Conservation (phyloP, 2,113 vertebrate genomes). For the Spermophilus dauricus region DNA sequence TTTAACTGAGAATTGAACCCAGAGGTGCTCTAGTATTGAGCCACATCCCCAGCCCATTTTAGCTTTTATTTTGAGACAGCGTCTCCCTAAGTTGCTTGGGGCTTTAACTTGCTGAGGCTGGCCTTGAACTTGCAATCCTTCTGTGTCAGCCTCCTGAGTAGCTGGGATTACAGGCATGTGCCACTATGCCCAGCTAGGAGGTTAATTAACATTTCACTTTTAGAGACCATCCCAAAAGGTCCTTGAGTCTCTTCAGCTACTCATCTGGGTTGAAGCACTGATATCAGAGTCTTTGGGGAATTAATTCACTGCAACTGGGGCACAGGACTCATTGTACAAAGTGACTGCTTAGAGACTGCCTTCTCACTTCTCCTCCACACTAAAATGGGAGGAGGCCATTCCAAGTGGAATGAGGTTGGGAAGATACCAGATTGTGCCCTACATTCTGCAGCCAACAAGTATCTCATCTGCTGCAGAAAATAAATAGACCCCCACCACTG, state of each 20-base stretch:
- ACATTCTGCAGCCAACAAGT: background rate
- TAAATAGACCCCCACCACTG: background rate
- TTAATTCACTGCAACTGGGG: background rate
- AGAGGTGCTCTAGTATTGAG: too few species aligned
- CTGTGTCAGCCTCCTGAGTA: background rate
- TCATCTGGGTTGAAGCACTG: background rate
- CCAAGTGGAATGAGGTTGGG: background rate
- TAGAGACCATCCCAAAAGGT: background rate
- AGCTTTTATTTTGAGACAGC: background rate
- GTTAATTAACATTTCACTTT: background rate
- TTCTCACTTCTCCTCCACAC: background rate
- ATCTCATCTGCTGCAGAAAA: background rate
- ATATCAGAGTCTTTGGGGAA: background rate
- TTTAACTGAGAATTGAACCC: too few species aligned
- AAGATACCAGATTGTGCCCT: background rate
- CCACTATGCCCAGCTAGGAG: background rate
- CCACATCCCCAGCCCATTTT: background rate
- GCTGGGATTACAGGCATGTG: background rate
- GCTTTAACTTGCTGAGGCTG: background rate
- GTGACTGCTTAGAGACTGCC: slow-evolving; percentile 36
- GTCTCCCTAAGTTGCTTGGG: background rate
- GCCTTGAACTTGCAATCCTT: background rate
- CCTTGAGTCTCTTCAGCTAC: background rate
- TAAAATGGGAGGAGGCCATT: background rate
- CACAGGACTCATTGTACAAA: background rate